Base-by-base conservation (phyloP, 2,113 vertebrate species). In the Corythornis cristatus region DNA sequence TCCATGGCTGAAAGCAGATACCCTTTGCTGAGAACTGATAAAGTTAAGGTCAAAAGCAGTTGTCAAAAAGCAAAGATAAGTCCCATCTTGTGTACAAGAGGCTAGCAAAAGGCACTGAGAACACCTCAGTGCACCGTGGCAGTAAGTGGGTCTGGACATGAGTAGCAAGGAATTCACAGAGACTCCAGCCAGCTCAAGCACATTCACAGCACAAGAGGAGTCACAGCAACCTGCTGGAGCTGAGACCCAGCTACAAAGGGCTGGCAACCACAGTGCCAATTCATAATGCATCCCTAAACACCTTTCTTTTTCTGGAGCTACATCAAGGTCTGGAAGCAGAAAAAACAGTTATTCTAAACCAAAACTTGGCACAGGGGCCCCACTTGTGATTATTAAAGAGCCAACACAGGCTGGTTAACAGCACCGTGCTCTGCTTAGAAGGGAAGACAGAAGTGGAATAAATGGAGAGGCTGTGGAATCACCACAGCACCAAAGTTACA, bases 321-420 rank as follows among this genome's bases (percentile, higher is more conserved):
- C 94, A 95, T 96, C 89, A 96, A 96, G 73, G 93, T 81, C 84
- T 96, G 95, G 95, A 96, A 94, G 73, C 91, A 96, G 93, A 95
- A 95, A 92, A 94, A 95, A 96, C 94, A 95, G 66, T 89, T 95
- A 65, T 61, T 87, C 74, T 82, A 82, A 84, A 3, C 66, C 81
- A 84, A 82, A 95, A 89, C 66, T 76, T 95, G 96, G 96, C 94
- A 79, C 66, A 25, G 31, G 15, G 23, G 46, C 77, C 25, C 54
- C 0, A 0, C 66, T 50, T 79, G 48, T 61, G 74, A 92, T 92
- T 87, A 87, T 90, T 93, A 85, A 58, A 53, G 64, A 95, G 93
- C 84, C 87, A 93, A 31, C 81, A 87, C 23, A 87, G 89, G 88
- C 57, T 58, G 81, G 57, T 75, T 90, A 89, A 87, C 37, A 84